Percentiles rank a stretch among this genome's conserved stretches.
Evolutionary conservation across 2,113 vertebrate genomes (phyloP).

Genomic region (Pangasianodon hypophthalmus): DNA sequence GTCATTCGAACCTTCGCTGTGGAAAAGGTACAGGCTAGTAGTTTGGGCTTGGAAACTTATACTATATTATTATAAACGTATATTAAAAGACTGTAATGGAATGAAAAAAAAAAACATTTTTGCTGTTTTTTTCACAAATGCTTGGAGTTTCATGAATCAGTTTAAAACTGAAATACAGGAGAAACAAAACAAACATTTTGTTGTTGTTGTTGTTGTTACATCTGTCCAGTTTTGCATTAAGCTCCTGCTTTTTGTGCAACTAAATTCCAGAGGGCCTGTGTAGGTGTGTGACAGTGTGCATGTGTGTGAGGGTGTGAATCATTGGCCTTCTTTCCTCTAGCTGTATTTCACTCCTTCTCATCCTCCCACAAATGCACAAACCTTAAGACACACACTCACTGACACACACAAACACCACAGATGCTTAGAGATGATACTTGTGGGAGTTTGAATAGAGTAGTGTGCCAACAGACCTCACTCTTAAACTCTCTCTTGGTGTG

Average conservation of each 20-base stretch:
- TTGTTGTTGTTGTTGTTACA: background rate
- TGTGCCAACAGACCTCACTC: background rate
- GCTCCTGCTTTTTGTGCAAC: background rate
- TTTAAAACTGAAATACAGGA: background rate
- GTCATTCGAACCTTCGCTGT: conserved; percentile 96
- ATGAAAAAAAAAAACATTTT: background rate
- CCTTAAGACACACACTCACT: conserved; percentile 12
- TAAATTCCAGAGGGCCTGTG: conserved; percentile 16
- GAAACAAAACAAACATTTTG: background rate
- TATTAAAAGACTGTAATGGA: background rate
- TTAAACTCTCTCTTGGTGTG: conserved; percentile 15
- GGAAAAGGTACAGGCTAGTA: conserved; percentile 83
- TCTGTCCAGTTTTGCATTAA: conserved; percentile 21
- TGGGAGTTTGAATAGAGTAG: conserved; percentile 27
- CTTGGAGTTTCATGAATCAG: background rate
- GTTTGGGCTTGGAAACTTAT: background rate
- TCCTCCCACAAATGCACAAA: conserved; percentile 39
- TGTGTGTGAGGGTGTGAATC: conserved; percentile 45
- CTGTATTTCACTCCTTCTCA: conserved; percentile 41
- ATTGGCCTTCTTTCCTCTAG: conserved; percentile 43
- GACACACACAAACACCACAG: conserved; percentile 19
- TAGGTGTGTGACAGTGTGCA: conserved; percentile 28
- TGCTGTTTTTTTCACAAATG: background rate
- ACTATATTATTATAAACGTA: too few relatives aligned
- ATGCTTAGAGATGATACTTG: conserved; percentile 40